Evolutionary conservation across 2,797 vertebrate species (phyloP).

Genomic region (Hypotaenidia philippensis): DNA sequence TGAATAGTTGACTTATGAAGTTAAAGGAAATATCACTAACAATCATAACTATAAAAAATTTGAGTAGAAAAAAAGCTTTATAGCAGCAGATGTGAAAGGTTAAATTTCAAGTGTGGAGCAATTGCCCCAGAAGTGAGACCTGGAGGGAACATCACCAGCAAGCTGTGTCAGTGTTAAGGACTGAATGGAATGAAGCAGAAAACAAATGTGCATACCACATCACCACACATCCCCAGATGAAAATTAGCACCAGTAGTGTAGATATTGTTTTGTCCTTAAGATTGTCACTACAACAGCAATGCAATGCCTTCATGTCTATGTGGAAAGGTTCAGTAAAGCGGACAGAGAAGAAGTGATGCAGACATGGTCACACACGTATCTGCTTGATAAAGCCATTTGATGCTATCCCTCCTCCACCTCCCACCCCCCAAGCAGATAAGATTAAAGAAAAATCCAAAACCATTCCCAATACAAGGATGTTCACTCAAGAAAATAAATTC

Average conservation of each 20-base stretch:
- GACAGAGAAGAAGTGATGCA: background rate
- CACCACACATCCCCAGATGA: background rate
- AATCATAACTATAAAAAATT: background rate
- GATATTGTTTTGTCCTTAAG: background rate
- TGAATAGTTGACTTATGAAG: background rate
- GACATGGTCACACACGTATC: background rate
- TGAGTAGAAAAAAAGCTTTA: background rate
- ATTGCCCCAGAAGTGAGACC: background rate
- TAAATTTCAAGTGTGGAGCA: background rate
- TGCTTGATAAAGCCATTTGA: background rate
- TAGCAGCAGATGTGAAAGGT: fast-evolving
- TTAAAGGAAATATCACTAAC: background rate
- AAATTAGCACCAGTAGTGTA: background rate
- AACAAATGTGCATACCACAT: background rate
- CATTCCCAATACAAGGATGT: no score
- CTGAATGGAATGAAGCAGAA: background rate
- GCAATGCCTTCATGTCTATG: background rate
- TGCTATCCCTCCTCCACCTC: no score
- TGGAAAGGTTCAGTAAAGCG: background rate
- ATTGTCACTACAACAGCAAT: background rate
- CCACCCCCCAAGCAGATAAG: no score
- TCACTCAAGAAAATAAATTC: background rate
- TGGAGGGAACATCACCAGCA: background rate
- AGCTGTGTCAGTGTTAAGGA: background rate
- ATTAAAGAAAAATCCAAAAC: no score